Percentiles rank a stretch among this genome's conserved stretches.
These are phyloP conservation scores for Isurus oxyrinchus DNA, from an alignment of 2,113 vertebrate genomes.

Conservation along the genomic window DNA sequence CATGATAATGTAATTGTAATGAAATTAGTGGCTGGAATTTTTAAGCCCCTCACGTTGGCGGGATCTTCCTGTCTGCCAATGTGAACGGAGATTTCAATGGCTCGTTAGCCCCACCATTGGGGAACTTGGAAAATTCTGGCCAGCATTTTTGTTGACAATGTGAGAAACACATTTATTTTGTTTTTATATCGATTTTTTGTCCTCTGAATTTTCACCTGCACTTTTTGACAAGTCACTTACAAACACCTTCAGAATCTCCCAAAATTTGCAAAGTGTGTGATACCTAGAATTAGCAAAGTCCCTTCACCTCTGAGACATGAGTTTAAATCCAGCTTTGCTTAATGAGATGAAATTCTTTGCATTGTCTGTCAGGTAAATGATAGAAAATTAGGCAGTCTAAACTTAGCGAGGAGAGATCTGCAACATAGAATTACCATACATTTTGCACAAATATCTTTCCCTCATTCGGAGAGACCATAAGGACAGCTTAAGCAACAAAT, in stretches of 20 bases:
- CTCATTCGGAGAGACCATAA: neutral
- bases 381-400: neutral
- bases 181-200: neutral
- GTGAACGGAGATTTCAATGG: no score
- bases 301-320: neutral
- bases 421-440: neutral
- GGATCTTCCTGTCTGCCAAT: no score
- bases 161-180: neutral
- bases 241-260: neutral
- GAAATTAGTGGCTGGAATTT: neutral
- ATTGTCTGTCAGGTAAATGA: neutral
- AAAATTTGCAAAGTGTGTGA: neutral
- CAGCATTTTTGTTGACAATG: neutral
- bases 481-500: neutral
- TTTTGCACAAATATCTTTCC: neutral
- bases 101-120: no score
- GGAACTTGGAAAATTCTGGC: no score
- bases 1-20: neutral
- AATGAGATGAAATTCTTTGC: neutral
- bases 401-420: neutral
- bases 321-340: neutral
- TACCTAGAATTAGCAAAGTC: neutral
- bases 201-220: neutral
- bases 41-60: no score
- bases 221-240: neutral